Evolutionary conservation across 2,888 invertebrate species (phyloP).

Genomic region (Thalpophila matura): DNA sequence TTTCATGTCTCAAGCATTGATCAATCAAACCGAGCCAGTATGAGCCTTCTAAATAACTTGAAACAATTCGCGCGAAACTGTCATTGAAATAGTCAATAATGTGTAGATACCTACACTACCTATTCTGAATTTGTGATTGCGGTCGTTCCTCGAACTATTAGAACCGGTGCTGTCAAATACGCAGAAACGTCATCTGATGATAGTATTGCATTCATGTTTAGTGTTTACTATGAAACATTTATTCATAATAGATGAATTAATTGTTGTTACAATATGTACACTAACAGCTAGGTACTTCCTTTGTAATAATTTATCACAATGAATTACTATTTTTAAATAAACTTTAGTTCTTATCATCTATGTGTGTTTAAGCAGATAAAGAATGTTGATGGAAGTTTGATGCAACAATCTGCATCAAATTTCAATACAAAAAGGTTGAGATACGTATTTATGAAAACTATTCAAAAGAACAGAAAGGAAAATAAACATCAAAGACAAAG

Average conservation of each 20-base stretch:
- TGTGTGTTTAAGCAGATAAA: not conserved
- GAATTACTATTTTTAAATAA: not conserved
- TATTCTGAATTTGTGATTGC: conserved; percentile 9
- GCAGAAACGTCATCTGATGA: conserved; percentile 22
- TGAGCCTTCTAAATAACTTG: not conserved
- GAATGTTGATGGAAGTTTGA: too few relatives aligned
- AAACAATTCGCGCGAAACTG: conserved; percentile 2
- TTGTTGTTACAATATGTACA: conserved; percentile 2
- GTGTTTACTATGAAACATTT: conserved; percentile 17
- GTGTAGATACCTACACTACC: too few relatives aligned
- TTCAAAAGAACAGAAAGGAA: conserved; percentile 7
- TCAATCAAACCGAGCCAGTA: not conserved
- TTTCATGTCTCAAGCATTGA: not conserved
- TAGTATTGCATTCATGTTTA: conserved; percentile 23
- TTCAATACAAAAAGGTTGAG: not conserved
- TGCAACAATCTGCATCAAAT: not conserved
- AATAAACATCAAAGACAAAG: conserved; percentile 22
- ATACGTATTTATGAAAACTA: not conserved
- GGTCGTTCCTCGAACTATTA: conserved; percentile 35
- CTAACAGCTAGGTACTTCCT: conserved; percentile 2
- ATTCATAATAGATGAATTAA: conserved; percentile 17
- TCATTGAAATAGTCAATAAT: not conserved
- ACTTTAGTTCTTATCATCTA: not conserved
- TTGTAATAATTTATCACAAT: conserved; percentile 3
- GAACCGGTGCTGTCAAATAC: conserved; percentile 25